Base-by-base conservation (phyloP, 1,140 invertebrate genomes). In the Lutraria rhynchaena region DNA sequence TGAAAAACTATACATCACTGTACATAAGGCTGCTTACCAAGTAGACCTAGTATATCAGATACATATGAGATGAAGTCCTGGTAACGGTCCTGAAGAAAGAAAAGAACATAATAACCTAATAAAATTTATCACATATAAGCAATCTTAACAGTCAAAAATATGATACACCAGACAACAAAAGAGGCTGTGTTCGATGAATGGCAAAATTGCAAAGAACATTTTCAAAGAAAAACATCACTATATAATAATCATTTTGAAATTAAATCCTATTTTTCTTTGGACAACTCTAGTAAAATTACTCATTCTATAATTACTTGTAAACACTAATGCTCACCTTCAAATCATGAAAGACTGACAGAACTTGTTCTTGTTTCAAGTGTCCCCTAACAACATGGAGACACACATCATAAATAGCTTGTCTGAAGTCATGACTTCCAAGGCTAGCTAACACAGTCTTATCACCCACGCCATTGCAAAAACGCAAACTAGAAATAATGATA, bases 381-480 rank as follows among this genome's bases (percentile, higher is more conserved):
- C 90, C 91, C 31, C 86, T 87, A 11, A 91, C 61, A 9, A 91
- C 89, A 81, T 86, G 82, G 60, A 83, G 84, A 70, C 89, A 92
- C 11, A 92, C 67, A 55, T 92, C 90, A 87, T 89, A 91, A 35
- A 92, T 41, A 7, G 86, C 84, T 41, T 87, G 84, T 73, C 87
- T 90, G 60, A 91, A 33, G 35, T 80, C 84, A 49, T 86, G 83
- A n/a, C 69, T 76, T 17, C 73, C 85, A 22, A 81, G 76, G 15
- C 55, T 85, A 22, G 82, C 81, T 5, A 86, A 31, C 44, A 73
- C 76, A 22, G 80, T 82, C 22, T 83, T 84, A 37, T 86, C 94
- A 46, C 96, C 93, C 22, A 96, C 95, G 60, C 95, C 94, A 89
- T 96, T 94, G 87, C 96, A 95, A 58, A 94, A 93, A 93, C 97